phyloP scores from a whole-genome alignment of 2,888 invertebrate genomes.

The Halictus quadricinctus region DNA sequence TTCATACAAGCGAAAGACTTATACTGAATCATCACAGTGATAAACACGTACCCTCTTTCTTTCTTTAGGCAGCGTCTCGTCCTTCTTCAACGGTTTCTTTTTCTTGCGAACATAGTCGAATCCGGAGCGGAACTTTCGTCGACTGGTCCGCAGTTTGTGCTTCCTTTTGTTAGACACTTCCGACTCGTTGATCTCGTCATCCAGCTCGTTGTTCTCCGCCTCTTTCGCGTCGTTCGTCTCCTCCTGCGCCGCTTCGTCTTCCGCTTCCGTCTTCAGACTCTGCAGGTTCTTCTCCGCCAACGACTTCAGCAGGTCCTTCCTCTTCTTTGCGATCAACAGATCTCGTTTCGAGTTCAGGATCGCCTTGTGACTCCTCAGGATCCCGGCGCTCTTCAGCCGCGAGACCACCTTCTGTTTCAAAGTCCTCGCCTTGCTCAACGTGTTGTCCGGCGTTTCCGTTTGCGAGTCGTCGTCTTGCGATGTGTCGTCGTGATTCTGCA shows the following conservation, averaged over 20 bases:
- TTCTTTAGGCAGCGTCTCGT: slow-evolving; percentile 82
- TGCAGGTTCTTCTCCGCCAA: slow-evolving; percentile 76
- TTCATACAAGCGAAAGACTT: neutral
- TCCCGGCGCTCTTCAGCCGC: slow-evolving; percentile 78
- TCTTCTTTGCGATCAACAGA: slow-evolving; percentile 75
- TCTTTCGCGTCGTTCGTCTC: slow-evolving; percentile 80
- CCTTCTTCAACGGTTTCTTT: slow-evolving; percentile 88
- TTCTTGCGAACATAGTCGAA: slow-evolving; percentile 96
- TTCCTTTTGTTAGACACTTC: slow-evolving; percentile 84
- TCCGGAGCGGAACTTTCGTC: slow-evolving; percentile 91
- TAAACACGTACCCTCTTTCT: slow-evolving; percentile 80
- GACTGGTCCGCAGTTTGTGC: slow-evolving; percentile 86
- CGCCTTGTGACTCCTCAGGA: slow-evolving; percentile 80
- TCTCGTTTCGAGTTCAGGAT: slow-evolving; percentile 79
- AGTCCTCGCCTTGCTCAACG: slow-evolving; percentile 60
- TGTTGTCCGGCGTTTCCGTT: slow-evolving; percentile 73
- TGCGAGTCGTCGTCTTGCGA: slow-evolving; percentile 80
- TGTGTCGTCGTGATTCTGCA: slow-evolving; percentile 84
- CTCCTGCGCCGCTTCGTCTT: slow-evolving; percentile 74
- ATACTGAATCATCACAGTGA: neutral
- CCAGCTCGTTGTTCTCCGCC: slow-evolving; percentile 78
- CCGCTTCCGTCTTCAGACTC: slow-evolving; percentile 71
- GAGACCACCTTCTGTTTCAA: slow-evolving; percentile 77
- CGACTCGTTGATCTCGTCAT: slow-evolving; percentile 82
- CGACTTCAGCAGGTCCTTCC: slow-evolving; percentile 77